Conservation (phyloP, 1,140 invertebrate genomes). For the Laupala kohalensis region DNA sequence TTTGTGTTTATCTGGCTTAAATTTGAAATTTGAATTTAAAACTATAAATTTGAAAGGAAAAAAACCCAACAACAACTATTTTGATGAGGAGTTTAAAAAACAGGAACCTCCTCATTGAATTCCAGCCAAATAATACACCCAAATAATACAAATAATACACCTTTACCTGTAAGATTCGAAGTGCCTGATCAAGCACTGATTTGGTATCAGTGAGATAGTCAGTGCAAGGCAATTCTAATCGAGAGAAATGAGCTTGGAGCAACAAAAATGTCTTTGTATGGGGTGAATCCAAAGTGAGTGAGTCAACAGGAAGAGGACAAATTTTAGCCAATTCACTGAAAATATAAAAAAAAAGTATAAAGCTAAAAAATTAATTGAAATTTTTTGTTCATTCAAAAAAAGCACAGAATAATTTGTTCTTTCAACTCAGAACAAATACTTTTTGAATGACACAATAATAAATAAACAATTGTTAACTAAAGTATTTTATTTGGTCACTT, state of each 20-base stretch:
- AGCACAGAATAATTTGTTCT: no score
- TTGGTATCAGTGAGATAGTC: conserved; percentile 96
- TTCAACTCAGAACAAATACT: no score
- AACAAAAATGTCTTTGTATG: conserved; percentile 90
- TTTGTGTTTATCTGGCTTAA: no score
- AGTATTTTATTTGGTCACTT: conserved; percentile 18
- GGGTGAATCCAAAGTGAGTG: conserved; percentile 67
- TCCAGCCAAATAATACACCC: background rate
- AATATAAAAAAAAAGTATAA: conserved; percentile 18
- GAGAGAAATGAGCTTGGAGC: conserved; percentile 85
- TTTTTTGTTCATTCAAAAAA: no score
- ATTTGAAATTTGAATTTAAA: no score
- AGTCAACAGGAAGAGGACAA: conserved; percentile 60
- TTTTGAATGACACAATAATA: background rate
- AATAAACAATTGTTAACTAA: background rate
- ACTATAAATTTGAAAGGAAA: background rate
- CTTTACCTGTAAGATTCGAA: conserved; percentile 77
- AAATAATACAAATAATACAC: background rate
- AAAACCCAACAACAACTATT: background rate
- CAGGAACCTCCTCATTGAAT: no score
- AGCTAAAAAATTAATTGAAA: no score
- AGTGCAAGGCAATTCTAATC: conserved; percentile 65
- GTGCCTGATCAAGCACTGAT: conserved; percentile 89
- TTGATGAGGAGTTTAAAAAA: no score
- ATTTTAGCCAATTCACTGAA: conserved; percentile 65